Evolutionary conservation across 2,888 invertebrate genomes (phyloP).

Genomic region (Drosophila testacea): DNA sequence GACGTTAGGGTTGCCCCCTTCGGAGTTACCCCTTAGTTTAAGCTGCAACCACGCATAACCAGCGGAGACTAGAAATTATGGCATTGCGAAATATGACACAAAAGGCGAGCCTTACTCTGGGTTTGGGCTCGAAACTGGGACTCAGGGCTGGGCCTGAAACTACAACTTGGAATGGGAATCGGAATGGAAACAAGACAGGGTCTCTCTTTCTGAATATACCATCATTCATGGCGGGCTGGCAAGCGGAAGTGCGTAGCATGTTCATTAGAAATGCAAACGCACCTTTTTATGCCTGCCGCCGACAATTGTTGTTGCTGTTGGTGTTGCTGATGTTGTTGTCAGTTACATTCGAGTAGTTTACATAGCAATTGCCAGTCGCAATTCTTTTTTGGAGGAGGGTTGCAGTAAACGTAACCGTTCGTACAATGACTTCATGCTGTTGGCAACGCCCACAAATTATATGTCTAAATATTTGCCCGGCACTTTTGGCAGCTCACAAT

Average conservation of each 20-base stretch:
- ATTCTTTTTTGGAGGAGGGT: constrained; percentile 26
- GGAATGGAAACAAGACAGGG: constrained; percentile 22
- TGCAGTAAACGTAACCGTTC: constrained; percentile 16
- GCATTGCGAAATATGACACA: constrained; percentile 76
- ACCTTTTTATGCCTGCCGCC: constrained; percentile 69
- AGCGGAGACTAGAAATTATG: constrained; percentile 63
- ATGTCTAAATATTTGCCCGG: constrained; percentile 74
- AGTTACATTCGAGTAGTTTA: constrained; percentile 66
- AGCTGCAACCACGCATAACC: constrained; percentile 73
- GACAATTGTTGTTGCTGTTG: constrained; percentile 12
- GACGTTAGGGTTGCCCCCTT: constrained; percentile 3
- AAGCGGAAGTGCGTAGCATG: constrained; percentile 83
- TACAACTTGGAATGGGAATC: constrained; percentile 12
- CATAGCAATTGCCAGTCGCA: constrained; percentile 47
- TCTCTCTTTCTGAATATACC: constrained; percentile 28
- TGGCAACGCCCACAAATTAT: constrained; percentile 74
- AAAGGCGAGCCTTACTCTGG: constrained; percentile 54
- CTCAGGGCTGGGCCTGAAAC: constrained; percentile 22
- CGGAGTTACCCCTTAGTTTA: constrained; percentile 4
- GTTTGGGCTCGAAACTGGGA: constrained; percentile 20
- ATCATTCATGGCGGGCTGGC: constrained; percentile 74
- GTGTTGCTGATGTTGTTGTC: constrained; percentile 44
- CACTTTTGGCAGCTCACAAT: constrained; percentile 69
- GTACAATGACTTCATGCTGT: constrained; percentile 55
- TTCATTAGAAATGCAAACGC: constrained; percentile 83